Evolutionary conservation across 2,888 invertebrate genomes (phyloP).

Genomic region (Drosophila pullipes): DNA sequence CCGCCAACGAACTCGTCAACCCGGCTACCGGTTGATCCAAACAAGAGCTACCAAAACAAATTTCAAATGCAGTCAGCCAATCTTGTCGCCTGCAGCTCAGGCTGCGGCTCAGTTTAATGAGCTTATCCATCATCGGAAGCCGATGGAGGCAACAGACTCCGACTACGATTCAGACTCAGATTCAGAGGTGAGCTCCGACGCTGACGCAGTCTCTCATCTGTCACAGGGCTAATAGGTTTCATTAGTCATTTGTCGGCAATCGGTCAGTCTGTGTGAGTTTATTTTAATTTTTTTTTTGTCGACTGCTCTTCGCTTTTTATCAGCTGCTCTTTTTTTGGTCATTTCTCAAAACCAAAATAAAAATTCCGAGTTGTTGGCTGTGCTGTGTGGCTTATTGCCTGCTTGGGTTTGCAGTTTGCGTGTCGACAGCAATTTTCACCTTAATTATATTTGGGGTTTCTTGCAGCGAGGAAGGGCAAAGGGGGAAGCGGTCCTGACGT

Average conservation of each 20-base stretch:
- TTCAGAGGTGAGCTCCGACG: background rate
- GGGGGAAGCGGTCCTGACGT: conserved; percentile 36
- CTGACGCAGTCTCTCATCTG: conserved; percentile 64
- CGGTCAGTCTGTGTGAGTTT: conserved; percentile 27
- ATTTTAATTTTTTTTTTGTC: background rate
- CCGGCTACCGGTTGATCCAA: conserved; percentile 67
- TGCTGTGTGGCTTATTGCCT: conserved; percentile 10
- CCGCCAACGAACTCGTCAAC: conserved; percentile 57
- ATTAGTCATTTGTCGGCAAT: conserved; percentile 71
- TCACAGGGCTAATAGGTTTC: conserved; percentile 79
- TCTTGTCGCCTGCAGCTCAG: conserved; percentile 45
- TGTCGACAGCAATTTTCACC: conserved; percentile 81
- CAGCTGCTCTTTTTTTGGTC: conserved; percentile 59
- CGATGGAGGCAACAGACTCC: conserved; percentile 4
- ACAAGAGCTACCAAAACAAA: conserved; percentile 26
- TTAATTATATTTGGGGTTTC: conserved; percentile 73
- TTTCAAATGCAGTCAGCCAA: conserved; percentile 36
- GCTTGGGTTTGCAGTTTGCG: conserved; percentile 52
- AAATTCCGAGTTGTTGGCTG: conserved; percentile 24
- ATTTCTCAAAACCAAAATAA: conserved; percentile 63
- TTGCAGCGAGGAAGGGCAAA: background rate
- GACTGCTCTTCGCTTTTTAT: conserved; percentile 42
- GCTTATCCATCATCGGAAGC: conserved; percentile 76
- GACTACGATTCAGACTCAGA: background rate
- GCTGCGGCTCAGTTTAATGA: conserved; percentile 65